Evolutionary conservation across 2,113 vertebrate genomes (phyloP), one percentile per base, ranked within the genome.

Genomic region (Seriola rivoliana): DNA sequence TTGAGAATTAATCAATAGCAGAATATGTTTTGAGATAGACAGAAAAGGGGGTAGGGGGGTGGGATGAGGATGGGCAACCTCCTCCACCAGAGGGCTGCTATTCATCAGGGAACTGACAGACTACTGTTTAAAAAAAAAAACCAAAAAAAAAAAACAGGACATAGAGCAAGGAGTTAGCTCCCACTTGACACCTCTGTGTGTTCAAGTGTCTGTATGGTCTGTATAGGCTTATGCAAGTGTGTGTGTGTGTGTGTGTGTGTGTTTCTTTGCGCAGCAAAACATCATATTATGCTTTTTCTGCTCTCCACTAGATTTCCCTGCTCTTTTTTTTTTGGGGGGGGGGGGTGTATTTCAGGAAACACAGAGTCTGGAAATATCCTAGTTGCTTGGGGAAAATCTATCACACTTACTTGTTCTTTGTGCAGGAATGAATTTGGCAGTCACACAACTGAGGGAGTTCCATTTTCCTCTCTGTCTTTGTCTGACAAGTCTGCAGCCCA

Each of bases 1-100:
- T 82, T 54, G 81, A 66, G 81, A 86, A 85, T 80, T 81, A 89
- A 95, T 95, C 93, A 91, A 94, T 93, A 88, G 48, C 55, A 70
- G 85, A 81, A 65, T 80, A 77, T 90, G 70, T 91, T 90, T 88
- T 63, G 63, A 64, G 69, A 82, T 34, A 78, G 58, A 52, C 42
- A 60, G 76, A 71, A 57, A 58, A 32, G 4, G 25, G 58, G 81
- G 75, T 38, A 2, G 68, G 29, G 25, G 58, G 81, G 42, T 71
- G 73, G 67, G 80, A 63, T 69, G 63, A 72, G 55, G 64, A 83
- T 67, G 80, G 75, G 66, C n/a, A 59, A 72, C 86, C 75, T 81
- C 71, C 74, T 85, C 71, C 84, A 84, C 89, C 88, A 71, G 69
- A 75, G 93, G 81, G 82, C 79, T 80, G 73, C 74, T 72, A 85